Base-by-base conservation (phyloP, 2,888 invertebrate species). In the Phrixothrix hirtus region DNA sequence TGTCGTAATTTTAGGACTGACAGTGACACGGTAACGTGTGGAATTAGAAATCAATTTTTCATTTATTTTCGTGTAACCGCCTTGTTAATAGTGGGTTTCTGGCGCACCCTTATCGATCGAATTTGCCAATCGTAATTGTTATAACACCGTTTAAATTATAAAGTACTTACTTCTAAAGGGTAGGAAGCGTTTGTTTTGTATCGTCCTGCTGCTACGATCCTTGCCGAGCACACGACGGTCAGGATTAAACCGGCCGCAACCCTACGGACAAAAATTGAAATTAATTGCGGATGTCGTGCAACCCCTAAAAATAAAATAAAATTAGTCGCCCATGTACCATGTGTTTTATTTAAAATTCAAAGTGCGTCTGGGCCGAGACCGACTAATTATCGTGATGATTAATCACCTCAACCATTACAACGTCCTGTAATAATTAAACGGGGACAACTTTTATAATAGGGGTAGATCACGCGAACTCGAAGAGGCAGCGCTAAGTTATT, bases 391-490 rank as follows among this genome's bases (percentile, higher is more conserved):
- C 58, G 42, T 54, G 46, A 60, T 68, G 66, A 68, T 66, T 65
- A 60, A 68, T 68, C 53, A 54, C 54, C 55, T 34, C 14, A 49
- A 51, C 52, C 63, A 67, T 67, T 68, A 64, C 44, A 59, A 58
- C 57, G 61, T 60, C 59, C 57, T 55, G 62, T 65, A 69, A 69
- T 68, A 70, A 71, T 72, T 72, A 66, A 66, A 64, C 59, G 55
- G 53, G 35, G 48, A 57, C 66, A 67, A 66, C 65, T 65, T 47
- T 35, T 49, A 45, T 66, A 67, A 67, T 64, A 57, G 59, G n/a
- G 55, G 45, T 55, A 49, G 43, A 61, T 52, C 70, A 71, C 69
- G 71, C 70, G 58, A 70, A 38, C 34, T 6, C n/a, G 2, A 31
- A 32, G 11, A 47, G 9, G 15, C 21, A 17, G 10, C 43, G 26